Evolutionary conservation across 2,797 vertebrate genomes (phyloP), one percentile per base, ranked within the genome.

Genomic region (Hypotaenidia okinawae): DNA sequence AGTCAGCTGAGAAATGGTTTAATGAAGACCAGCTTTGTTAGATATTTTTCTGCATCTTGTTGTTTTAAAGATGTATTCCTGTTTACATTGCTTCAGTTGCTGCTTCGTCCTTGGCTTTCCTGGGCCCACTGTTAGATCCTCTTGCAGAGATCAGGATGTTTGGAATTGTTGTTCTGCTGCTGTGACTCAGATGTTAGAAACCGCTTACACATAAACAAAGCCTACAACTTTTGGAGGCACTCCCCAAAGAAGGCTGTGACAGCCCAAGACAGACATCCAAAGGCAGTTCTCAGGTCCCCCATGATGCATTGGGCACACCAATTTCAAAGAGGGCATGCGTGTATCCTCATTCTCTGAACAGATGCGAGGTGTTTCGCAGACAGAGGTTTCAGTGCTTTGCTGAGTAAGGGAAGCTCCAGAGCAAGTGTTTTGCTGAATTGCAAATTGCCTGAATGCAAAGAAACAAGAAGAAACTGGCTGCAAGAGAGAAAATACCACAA

Each of bases 81-180:
- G 87, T 96, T 95, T 96, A 94, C 83, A 84, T 91, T 88, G 58
- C 62, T 95, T 70, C 66, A 33, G 57, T 84, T 80, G 74, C 86
- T 94, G 74, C 89, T 87, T 63, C 0, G 81, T 93, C 95, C 95
- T 98, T 97, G 94, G 89, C 88, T 93, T 90, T 90, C 78, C 87
- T 91, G 94, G 87, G 63, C 54, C 83, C 78, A 6, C 59, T 75
- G 49, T 84, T 94, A 91, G 83, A 87, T 49, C 70, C 25, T 76
- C 54, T 91, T 67, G 35, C 39, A 13, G 63, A 76, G 45, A 91
- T 89, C 76, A 96, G 88, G 86, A 96, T 96, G 63, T 97, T 97
- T 97, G 92, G 87, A 94, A 92, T 89, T 93, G 93, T 92, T 14
- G 43, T 82, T 95, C 89, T 96, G 84, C 90, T 94, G 64, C 84